Conservation (phyloP, 1,140 invertebrate species). For the Tetranychus urticae region DNA sequence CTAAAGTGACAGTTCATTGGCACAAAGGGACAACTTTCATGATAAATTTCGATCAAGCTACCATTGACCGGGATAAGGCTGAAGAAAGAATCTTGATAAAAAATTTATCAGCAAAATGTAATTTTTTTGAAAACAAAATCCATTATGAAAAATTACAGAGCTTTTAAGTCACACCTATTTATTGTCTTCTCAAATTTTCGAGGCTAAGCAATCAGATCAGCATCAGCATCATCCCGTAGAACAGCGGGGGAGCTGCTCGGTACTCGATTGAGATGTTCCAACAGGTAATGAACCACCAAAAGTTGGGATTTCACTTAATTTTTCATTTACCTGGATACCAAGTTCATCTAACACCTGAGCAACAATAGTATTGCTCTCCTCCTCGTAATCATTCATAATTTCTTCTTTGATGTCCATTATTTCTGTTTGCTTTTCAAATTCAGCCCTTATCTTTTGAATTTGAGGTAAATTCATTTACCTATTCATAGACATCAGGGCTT, state of each 20-base stretch:
- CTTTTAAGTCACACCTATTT: too few relatives aligned
- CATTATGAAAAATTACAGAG: too few relatives aligned
- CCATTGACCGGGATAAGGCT: too few relatives aligned
- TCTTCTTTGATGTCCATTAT: slow-evolving; percentile 99
- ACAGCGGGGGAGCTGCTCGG: slow-evolving; percentile 31
- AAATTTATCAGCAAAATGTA: too few relatives aligned
- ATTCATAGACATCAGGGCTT: slow-evolving; percentile 97
- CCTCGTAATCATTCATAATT: slow-evolving; percentile 97
- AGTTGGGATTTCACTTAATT: slow-evolving; percentile 61
- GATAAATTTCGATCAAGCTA: too few relatives aligned
- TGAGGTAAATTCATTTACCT: slow-evolving; percentile 82
- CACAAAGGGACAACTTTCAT: too few relatives aligned
- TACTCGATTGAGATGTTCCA: slow-evolving; percentile 16
- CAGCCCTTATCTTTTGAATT: slow-evolving; percentile 86
- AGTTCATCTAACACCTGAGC: slow-evolving; percentile 53
- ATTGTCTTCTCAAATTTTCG: slow-evolving; percentile 75
- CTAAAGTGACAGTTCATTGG: too few relatives aligned
- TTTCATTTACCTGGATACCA: slow-evolving; percentile 73
- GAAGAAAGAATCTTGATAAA: too few relatives aligned
- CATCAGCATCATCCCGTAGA: slow-evolving; percentile 46
- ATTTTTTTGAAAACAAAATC: too few relatives aligned
- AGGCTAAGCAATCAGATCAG: slow-evolving; percentile 78
- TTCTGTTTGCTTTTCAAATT: slow-evolving; percentile 98
- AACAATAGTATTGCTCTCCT: slow-evolving; percentile 39
- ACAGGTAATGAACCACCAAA: slow-evolving; percentile 27